phyloP scores from a whole-genome alignment of 2,888 invertebrate genomes.

The Apotomis turbidana region DNA sequence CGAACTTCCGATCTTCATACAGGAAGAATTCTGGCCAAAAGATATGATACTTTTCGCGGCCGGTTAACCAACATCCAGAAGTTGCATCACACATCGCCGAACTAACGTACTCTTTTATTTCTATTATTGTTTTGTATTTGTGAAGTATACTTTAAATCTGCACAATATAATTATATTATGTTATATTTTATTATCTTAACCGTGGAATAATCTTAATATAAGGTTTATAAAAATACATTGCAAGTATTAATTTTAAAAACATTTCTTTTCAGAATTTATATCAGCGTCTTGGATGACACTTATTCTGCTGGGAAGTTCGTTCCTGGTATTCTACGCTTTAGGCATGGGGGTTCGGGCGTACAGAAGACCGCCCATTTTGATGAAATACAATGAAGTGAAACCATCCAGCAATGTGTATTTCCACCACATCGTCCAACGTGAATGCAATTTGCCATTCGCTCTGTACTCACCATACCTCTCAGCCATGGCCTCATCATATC shows the following conservation, averaged over 20 bases:
- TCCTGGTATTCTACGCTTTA: constrained; percentile 67
- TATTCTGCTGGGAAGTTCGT: constrained; percentile 67
- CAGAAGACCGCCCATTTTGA: constrained; percentile 59
- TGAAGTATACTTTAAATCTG: no score
- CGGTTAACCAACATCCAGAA: no score
- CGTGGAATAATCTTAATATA: no score
- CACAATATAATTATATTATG: no score
- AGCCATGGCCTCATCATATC: constrained; percentile 63
- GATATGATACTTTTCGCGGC: no score
- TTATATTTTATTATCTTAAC: no score
- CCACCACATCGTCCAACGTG: constrained; percentile 63
- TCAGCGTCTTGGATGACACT: constrained; percentile 76
- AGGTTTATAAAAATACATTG: no score
- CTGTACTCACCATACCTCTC: constrained; percentile 65
- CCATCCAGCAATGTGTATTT: constrained; percentile 65
- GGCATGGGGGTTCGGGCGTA: constrained; percentile 59
- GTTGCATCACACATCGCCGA: no score
- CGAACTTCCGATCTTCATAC: no score
- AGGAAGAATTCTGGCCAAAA: no score
- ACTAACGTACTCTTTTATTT: no score
- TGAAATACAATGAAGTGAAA: constrained; percentile 60
- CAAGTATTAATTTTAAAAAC: neutral
- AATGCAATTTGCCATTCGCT: constrained; percentile 55
- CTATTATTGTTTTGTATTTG: no score
- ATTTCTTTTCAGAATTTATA: constrained; percentile 68